Base-by-base conservation (phyloP, 2,797 vertebrate genomes). In the Odontamblyopus lacepedii region DNA sequence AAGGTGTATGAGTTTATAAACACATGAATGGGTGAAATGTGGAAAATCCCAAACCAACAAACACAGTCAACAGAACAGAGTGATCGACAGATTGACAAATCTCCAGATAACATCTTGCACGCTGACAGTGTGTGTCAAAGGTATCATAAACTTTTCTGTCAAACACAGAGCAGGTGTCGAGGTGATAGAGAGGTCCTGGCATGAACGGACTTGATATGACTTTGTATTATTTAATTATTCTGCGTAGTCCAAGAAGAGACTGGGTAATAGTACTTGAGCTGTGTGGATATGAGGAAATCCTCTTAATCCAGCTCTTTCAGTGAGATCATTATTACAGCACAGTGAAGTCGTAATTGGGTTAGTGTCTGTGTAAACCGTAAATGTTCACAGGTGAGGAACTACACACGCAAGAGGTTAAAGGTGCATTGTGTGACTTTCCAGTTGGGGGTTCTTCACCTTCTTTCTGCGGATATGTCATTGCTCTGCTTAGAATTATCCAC, bases 241-340 rank as follows among this genome's bases (percentile, higher is more conserved):
- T 38, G 32, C 16, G 59, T 6, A 19, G 29, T 61, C 59, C 59
- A 32, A 61, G 59, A 18, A n/a, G 60, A 44, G 62, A 23, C 35
- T 2, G 35, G n/a, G 35, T 19, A 63, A 63, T 63, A 44, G 32
- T 35, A 9, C 41, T 18, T 65, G 63, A 48, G 41, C 23, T 8
- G 41, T 50, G 41, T 65, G 41, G 41, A 48, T 27, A 9, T 48
- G 63, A 65, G 63, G 7, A 29, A 65, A 65, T 65, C 63, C 63
- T 13, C 19, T 50, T 29, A 29, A 50, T 50, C 41, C n/a, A 13
- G 63, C 19, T 15, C 13, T 65, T 48, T 48, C 23, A 16, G 23
- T 29, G 26, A 48, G 23, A 5, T 63, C 62, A 63, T 41, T n/a
- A 18, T 63, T 63, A n/a, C 19, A 12, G 44, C 62, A 44, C 35